A percentile compares a stretch with the other conserved stretches of the same genome.
Conservation (phyloP, 2,888 invertebrate genomes). For the Leucoma salicis region DNA sequence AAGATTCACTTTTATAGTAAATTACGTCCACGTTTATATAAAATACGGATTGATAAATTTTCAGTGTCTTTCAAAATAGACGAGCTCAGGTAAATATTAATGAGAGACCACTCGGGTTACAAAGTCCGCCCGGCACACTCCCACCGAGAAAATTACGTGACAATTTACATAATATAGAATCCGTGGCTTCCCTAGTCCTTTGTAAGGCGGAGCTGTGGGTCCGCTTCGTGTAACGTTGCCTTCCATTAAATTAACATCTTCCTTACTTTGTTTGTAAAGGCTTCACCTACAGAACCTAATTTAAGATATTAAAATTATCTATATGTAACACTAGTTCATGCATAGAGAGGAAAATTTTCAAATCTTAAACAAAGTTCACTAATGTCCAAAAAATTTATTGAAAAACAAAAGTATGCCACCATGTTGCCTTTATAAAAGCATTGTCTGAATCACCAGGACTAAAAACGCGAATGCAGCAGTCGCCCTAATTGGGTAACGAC, state of each 20-base stretch:
- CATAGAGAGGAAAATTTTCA: no score
- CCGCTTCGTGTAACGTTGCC: conserved; percentile 70
- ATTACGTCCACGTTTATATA: conserved; percentile 20
- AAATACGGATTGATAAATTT: conserved; percentile 32
- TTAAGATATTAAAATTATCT: conserved; percentile 56
- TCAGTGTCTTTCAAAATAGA: conserved; percentile 49
- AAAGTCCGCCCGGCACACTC: conserved; percentile 69
- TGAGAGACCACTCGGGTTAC: conserved; percentile 68
- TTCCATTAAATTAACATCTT: conserved; percentile 79
- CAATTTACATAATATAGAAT: conserved; percentile 81
- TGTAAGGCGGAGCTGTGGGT: conserved; percentile 66
- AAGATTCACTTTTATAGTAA: conserved; percentile 13
- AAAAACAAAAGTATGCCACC: no score
- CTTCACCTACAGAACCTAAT: conserved; percentile 59
- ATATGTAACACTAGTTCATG: no score
- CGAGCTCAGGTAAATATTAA: conserved; percentile 68
- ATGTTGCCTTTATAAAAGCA: no score
- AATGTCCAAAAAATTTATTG: no score
- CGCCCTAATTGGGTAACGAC: conserved; percentile 70
- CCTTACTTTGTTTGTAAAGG: conserved; percentile 71
- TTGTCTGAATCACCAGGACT: conserved; percentile 58
- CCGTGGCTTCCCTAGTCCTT: conserved; percentile 76
- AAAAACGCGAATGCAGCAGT: conserved; percentile 68
- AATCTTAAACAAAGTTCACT: no score
- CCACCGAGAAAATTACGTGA: conserved; percentile 74